Base-by-base conservation (phyloP, 2,888 invertebrate species). In the Scaptomyza caliginosa region DNA sequence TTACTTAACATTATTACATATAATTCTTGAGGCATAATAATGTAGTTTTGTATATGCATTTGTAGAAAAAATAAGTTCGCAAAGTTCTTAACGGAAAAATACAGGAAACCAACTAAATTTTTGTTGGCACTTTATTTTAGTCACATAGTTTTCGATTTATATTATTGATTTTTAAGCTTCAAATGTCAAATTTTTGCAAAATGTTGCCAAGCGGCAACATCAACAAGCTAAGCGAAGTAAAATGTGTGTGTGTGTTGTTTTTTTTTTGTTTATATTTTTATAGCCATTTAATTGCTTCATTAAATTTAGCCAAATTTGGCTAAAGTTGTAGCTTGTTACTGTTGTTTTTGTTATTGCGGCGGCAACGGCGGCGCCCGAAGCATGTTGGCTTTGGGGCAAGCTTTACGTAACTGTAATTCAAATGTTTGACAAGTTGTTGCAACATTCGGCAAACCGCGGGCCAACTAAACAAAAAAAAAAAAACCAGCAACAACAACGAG, bases 251-350 rank as follows among this genome's bases (percentile, higher is more conserved):
- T 13, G 6, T 32, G 32, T 32, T 13, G 13, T 13, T 34, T 16
- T 34, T 34, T 51, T 54, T 55, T 38, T 64, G n/a, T n/a, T n/a
- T 69, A 50, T 59, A 54, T 60, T 74, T 77, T 77, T 72, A 71
- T 77, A 76, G 78, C 70, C 82, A 81, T 75, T 87, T 89, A 88
- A 89, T 89, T 88, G 88, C 88, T 89, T 89, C 89, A 89, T 89
- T 89, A 89, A 88, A 80, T 87, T 78, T 81, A 67, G 76, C 88
- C 89, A 89, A 89, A 89, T 89, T 88, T 86, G 89, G 89, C 57
- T 55, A 83, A 62, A 46, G 69, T 55, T 70, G 52, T 36, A 40
- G 28, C 36, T 64, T n/a, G n/a, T n/a, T n/a, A n/a, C n/a, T n/a
- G 57, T 23, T 42, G 48, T 32, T 45, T 50, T 17, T 19, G 45